These are phyloP conservation scores for Amblyopsis rosae DNA, from an alignment of 2,113 vertebrate genomes.

Conservation along the genomic window DNA sequence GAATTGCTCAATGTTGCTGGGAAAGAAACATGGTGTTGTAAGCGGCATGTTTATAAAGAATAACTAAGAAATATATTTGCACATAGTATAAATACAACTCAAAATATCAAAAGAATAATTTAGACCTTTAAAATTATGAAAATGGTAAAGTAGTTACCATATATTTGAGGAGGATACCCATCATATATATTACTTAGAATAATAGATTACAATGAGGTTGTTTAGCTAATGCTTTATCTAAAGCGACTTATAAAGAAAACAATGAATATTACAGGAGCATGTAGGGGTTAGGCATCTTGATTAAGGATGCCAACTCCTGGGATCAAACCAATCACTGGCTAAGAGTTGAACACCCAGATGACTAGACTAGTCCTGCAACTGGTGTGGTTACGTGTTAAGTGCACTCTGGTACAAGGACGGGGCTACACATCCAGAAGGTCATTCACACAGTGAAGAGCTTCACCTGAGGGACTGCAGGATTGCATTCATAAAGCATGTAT, in stretches of 20 bases:
- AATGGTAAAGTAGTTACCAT: too few species aligned
- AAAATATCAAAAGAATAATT: not conserved
- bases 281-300: too few species aligned
- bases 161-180: too few species aligned
- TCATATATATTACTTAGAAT: too few species aligned
- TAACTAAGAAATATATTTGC: not conserved
- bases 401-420: constrained; percentile 19
- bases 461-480: constrained; percentile 99
- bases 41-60: not conserved
- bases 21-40: constrained; percentile 15
- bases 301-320: constrained; percentile 38
- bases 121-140: too few species aligned
- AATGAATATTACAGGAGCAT: too few species aligned
- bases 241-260: too few species aligned
- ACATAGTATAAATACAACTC: not conserved
- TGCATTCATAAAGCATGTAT: constrained; percentile 99
- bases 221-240: too few species aligned
- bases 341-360: too few species aligned
- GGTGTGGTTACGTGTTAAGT: too few species aligned
- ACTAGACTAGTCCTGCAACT: not conserved
- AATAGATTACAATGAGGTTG: too few species aligned
- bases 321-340: too few species aligned
- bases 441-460: constrained; percentile 26
- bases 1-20: constrained; percentile 96
- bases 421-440: constrained; percentile 17